Evolutionary conservation across 2,888 invertebrate species (phyloP), one percentile per base, ranked within the genome.

Genomic region (Eurytoma californica): DNA sequence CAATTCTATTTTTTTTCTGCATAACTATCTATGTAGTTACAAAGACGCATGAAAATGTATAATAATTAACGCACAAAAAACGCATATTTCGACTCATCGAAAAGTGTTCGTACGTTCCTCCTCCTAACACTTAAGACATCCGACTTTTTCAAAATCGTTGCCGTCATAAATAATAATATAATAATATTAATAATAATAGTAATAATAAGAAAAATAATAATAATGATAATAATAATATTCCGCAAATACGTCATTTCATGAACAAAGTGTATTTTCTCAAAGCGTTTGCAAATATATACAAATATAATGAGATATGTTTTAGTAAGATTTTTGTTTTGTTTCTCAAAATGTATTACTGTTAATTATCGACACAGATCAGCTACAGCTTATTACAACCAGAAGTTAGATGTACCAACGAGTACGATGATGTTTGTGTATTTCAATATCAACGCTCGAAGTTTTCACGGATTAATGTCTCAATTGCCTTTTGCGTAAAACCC

Each of bases 261-360:
- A 83, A 85, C 85, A 83, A 85, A 86, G 84, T 81, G 84, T 86
- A 84, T 84, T 84, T 80, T 84, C 83, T 39, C 39, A 39, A 85
- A 85, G 82, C 82, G 79, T 79, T 84, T 86, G 86, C 88, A 88
- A 88, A 88, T 89, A 90, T 89, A 89, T 90, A 90, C 89, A 90
- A 86, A 89, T 66, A 82, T 60, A 82, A 72, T 80, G 60, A 86
- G 89, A 90, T 89, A 90, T 90, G 89, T 89, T 87, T 87, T 82
- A 82, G 83, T 86, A 70, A 70, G 74, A 72, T 68, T 70, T 72
- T 70, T 73, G 66, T 73, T 63, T 39, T 72, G 65, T 28, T 18
- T 68, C 24, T 68, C 30, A 49, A 72, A 75, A 57, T 69, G 18
- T 73, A 55, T 60, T 79, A 84, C 77, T 83, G 81, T 84, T 84